Evolutionary conservation across 2,113 vertebrate species (phyloP).

Genomic region (Corythornis madagascariensis): DNA sequence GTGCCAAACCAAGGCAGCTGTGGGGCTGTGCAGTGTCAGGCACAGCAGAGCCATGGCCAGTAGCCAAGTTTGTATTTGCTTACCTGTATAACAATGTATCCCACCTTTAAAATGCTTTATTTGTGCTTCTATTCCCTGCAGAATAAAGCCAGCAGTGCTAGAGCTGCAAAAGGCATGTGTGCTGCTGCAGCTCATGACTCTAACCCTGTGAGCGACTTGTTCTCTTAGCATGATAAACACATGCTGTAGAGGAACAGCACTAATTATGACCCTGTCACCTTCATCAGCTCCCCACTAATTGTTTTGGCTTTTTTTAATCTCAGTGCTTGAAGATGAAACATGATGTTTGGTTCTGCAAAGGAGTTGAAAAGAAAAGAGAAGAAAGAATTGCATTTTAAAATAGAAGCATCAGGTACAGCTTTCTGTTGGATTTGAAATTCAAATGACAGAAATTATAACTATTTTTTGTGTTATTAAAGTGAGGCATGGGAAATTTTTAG

Average conservation of each 20-base stretch:
- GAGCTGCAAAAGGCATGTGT: not conserved
- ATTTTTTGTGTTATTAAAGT: conserved; percentile 37
- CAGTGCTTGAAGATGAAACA: conserved; percentile 63
- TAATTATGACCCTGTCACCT: conserved; percentile 81
- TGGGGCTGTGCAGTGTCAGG: accelerated
- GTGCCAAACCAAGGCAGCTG: accelerated
- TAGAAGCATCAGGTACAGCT: conserved; percentile 61
- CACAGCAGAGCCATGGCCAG: not conserved
- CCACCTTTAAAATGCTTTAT: not conserved
- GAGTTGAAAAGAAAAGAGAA: conserved; percentile 59
- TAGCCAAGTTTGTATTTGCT: not conserved
- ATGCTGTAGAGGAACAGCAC: conserved; percentile 69
- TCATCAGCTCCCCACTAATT: conserved; percentile 75
- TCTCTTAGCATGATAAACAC: conserved; percentile 52
- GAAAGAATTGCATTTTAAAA: conserved; percentile 67
- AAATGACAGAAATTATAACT: conserved; percentile 58
- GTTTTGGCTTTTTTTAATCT: conserved; percentile 67
- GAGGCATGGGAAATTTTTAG: not conserved
- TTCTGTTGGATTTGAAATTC: conserved; percentile 62
- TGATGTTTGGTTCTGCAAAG: conserved; percentile 61
- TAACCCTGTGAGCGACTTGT: conserved; percentile 62
- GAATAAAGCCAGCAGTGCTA: not conserved
- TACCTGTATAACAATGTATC: accelerated
- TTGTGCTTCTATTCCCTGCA: not conserved
- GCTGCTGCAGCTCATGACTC: conserved; percentile 54